A percentile compares a stretch with the other conserved stretches of the same genome.
Evolutionary conservation across 2,888 invertebrate genomes (phyloP).

Genomic region (Malthinus flaveolus): DNA sequence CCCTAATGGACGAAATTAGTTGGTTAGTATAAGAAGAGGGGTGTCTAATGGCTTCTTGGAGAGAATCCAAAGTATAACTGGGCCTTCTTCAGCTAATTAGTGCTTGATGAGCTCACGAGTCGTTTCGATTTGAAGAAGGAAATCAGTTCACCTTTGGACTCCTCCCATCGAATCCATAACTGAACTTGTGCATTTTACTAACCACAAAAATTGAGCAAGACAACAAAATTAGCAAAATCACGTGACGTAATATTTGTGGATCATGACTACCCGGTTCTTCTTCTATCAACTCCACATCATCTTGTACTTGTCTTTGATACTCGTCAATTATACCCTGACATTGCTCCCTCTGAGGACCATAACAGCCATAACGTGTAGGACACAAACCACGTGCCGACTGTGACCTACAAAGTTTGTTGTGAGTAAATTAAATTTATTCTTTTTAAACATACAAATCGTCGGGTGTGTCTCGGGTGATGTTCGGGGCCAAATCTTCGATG

Average conservation of each 20-base stretch:
- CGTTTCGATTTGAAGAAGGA: too few species aligned
- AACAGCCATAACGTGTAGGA: constrained; percentile 59
- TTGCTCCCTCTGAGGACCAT: constrained; percentile 55
- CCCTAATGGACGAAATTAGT: constrained; percentile 61
- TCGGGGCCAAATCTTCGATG: constrained; percentile 63
- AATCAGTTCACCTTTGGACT: too few species aligned
- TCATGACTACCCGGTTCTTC: constrained; percentile 61
- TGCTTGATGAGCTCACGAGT: too few species aligned
- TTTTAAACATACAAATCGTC: neutral
- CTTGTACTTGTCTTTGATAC: constrained; percentile 58
- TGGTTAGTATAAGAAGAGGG: neutral
- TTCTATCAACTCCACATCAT: constrained; percentile 59
- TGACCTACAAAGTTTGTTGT: constrained; percentile 2
- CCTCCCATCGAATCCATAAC: too few species aligned
- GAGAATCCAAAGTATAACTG: neutral
- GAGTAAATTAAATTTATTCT: neutral
- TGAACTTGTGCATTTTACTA: constrained; percentile 50
- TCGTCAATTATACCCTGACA: constrained; percentile 58
- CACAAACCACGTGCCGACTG: constrained; percentile 45
- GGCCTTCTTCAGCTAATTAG: too few species aligned
- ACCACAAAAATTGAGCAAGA: constrained; percentile 89
- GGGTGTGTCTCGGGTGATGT: neutral
- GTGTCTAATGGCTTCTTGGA: neutral
- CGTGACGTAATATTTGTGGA: constrained; percentile 78
- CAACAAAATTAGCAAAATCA: constrained; percentile 78